Percentiles rank a stretch among this genome's conserved stretches.
Evolutionary conservation across 2,888 invertebrate species (phyloP).

Genomic region (Mechanitis mazaeus): DNA sequence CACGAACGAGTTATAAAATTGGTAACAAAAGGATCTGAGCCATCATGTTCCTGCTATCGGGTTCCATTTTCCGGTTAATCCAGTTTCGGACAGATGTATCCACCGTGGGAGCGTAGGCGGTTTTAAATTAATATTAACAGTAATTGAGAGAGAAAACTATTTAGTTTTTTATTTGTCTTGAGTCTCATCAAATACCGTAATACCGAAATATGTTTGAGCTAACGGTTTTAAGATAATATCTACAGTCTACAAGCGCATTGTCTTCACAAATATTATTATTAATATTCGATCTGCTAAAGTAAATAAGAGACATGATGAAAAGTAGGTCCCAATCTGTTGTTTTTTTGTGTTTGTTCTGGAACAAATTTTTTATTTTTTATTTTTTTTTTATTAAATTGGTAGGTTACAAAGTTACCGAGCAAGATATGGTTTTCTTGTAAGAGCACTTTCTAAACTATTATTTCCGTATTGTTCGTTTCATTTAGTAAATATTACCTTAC

Average conservation of each 20-base stretch:
- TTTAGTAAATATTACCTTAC: neutral
- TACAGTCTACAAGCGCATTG: conserved; percentile 1
- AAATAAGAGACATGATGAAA: no score
- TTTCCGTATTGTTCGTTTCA: neutral
- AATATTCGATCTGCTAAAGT: neutral
- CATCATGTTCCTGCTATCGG: conserved; percentile 21
- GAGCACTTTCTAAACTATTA: conserved; percentile 5
- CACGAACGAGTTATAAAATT: neutral
- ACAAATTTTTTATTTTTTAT: neutral
- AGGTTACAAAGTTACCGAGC: neutral
- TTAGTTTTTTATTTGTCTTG: conserved; percentile 17
- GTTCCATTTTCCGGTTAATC: conserved; percentile 61
- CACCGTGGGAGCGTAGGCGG: conserved; percentile 49
- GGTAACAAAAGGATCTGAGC: conserved; percentile 21
- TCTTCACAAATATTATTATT: neutral
- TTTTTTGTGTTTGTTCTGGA: no score
- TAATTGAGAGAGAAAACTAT: conserved; percentile 8
- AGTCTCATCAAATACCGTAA: conserved; percentile 26
- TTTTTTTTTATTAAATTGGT: neutral
- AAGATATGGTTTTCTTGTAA: neutral
- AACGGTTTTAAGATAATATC: conserved; percentile 23
- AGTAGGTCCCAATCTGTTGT: no score
- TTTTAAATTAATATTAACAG: neutral
- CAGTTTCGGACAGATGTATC: conserved; percentile 61
- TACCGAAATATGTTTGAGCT: conserved; percentile 22